phyloP scores from a whole-genome alignment of 2,797 vertebrate genomes.

The Cuniculus paca region DNA sequence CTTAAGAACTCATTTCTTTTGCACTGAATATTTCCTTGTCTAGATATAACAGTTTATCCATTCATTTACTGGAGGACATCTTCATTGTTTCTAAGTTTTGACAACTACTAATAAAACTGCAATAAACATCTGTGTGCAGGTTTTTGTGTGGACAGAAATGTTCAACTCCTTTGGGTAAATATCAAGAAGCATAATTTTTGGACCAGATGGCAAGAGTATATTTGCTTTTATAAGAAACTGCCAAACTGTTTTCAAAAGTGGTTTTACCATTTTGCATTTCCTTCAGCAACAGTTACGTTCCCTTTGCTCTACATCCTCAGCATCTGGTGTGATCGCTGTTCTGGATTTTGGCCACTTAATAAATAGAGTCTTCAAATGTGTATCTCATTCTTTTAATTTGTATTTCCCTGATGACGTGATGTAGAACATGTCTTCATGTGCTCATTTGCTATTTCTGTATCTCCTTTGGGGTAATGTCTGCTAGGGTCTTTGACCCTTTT shows the following conservation, averaged over 20 bases:
- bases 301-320: not conserved
- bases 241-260: not conserved
- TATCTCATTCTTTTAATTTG: not conserved
- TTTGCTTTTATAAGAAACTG: conserved; percentile 18
- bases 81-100: not conserved
- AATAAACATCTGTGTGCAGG: not conserved
- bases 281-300: not conserved
- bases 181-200: not conserved
- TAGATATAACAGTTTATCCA: not conserved
- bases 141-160: not conserved
- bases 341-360: not conserved
- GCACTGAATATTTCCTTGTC: not conserved
- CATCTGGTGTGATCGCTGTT: not conserved
- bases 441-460: not conserved
- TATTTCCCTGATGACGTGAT: not conserved
- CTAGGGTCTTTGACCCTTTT: not conserved
- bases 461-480: not conserved
- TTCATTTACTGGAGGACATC: not conserved
- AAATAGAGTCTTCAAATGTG: not conserved
- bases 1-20: not conserved
- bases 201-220: not conserved
- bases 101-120: not conserved
- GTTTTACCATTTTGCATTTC: not conserved
- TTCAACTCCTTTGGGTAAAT: not conserved
- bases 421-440: not conserved